These are phyloP conservation scores for Leptura quadrifasciata DNA, from an alignment of 2,888 invertebrate species.

Conservation along the genomic window DNA sequence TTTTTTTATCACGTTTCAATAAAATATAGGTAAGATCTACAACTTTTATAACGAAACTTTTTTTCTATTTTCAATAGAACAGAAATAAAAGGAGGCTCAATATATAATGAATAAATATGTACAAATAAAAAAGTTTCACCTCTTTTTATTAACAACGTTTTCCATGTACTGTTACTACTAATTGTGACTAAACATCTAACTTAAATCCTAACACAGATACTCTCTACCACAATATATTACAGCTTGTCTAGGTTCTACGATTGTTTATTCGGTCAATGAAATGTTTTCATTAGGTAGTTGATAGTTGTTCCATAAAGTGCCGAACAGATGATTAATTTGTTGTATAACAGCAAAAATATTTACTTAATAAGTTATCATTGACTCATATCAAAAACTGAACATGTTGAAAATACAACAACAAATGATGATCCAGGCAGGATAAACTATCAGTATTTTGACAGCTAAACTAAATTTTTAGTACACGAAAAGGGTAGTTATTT, in stretches of 20 bases:
- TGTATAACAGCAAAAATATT: not conserved
- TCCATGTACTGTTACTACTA: constrained; percentile 25
- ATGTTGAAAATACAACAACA: not conserved
- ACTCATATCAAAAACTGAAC: not conserved
- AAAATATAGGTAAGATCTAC: too few relatives aligned
- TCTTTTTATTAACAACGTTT: not conserved
- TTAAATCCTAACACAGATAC: constrained; percentile 26
- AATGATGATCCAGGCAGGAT: too few relatives aligned
- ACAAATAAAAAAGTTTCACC: too few relatives aligned
- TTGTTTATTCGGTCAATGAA: not conserved
- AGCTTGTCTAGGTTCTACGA: constrained; percentile 15
- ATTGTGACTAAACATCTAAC: not conserved
- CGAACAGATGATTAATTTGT: not conserved
- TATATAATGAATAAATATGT: too few relatives aligned
- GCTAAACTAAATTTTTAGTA: too few relatives aligned
- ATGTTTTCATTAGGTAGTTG: not conserved
- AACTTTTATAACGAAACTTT: too few relatives aligned
- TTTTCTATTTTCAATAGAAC: too few relatives aligned
- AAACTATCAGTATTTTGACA: too few relatives aligned
- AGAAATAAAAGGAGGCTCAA: too few relatives aligned
- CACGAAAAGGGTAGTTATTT: too few relatives aligned
- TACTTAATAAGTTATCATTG: not conserved
- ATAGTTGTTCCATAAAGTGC: not conserved
- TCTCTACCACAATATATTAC: constrained; percentile 36
- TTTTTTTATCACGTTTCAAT: too few relatives aligned